Conservation (phyloP, 1,140 invertebrate genomes). For the Cyclina sinensis region DNA sequence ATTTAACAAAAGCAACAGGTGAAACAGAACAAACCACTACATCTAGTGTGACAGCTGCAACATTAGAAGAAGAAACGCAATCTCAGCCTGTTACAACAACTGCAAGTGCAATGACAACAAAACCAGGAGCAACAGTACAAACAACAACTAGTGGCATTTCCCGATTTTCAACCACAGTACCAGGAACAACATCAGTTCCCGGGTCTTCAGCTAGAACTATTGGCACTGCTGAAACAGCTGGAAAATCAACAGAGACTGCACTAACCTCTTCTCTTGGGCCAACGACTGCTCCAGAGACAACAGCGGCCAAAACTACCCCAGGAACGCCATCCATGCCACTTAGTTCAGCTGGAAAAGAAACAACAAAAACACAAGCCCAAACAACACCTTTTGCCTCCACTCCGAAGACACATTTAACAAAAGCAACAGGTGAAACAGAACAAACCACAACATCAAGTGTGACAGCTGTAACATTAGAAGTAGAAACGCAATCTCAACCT, state of each 20-base stretch:
- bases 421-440: too few relatives aligned
- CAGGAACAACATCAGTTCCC: background rate
- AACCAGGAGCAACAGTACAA: too few relatives aligned
- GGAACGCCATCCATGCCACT: background rate
- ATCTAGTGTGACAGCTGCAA: background rate
- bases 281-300: background rate
- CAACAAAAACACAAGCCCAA: background rate
- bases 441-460: too few relatives aligned
- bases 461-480: background rate
- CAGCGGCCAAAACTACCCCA: background rate
- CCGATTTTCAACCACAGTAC: background rate
- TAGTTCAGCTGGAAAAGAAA: background rate
- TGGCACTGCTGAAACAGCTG: background rate
- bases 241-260: background rate
- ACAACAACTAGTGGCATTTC: too few relatives aligned
- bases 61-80: background rate
- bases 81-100: background rate
- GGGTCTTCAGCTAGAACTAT: background rate
- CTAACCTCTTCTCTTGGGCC: background rate
- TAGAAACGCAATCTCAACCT: background rate
- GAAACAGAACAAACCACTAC: background rate
- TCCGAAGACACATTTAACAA: too few relatives aligned
- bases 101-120: background rate
- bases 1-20: too few relatives aligned
- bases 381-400: background rate